Conservation (phyloP, 2,888 invertebrate species). For the Cheiracanthium punctorium region DNA sequence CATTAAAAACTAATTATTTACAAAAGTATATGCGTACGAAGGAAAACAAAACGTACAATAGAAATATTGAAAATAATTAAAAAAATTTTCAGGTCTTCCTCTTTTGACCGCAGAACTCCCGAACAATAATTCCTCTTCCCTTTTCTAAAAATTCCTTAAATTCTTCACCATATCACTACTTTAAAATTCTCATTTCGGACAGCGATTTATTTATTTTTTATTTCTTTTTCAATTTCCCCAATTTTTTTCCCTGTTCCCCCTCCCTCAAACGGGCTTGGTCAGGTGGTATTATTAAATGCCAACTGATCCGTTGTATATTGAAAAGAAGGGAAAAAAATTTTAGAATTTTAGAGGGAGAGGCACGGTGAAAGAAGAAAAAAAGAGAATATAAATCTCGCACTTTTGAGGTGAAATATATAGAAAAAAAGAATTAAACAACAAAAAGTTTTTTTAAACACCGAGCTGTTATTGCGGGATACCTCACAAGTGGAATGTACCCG, state of each 20-base stretch:
- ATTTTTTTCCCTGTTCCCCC: constrained; percentile 33
- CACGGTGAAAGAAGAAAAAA: no score
- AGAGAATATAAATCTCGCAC: constrained; percentile 37
- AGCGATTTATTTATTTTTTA: constrained; percentile 31
- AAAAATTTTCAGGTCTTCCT: no score
- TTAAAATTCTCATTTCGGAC: constrained; percentile 69
- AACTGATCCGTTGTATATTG: constrained; percentile 49
- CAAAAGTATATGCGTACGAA: no score
- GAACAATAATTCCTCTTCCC: no score
- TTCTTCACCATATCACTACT: constrained; percentile 58
- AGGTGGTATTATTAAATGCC: constrained; percentile 69
- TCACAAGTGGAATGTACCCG: constrained; percentile 1
- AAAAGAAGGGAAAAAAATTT: constrained; percentile 18
- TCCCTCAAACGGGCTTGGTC: constrained; percentile 48
- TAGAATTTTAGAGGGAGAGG: background rate
- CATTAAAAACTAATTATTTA: no score
- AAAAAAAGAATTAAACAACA: constrained; percentile 42
- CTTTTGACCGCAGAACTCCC: no score
- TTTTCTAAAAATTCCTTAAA: constrained; percentile 53
- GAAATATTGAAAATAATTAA: no score
- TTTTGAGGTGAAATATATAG: constrained; percentile 46
- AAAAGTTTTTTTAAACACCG: constrained; percentile 37
- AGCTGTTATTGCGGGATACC: constrained; percentile 39
- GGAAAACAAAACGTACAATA: no score
- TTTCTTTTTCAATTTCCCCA: constrained; percentile 16